Evolutionary conservation across 2,113 vertebrate species (phyloP).

Genomic region (Brachypodius melanocephalos): DNA sequence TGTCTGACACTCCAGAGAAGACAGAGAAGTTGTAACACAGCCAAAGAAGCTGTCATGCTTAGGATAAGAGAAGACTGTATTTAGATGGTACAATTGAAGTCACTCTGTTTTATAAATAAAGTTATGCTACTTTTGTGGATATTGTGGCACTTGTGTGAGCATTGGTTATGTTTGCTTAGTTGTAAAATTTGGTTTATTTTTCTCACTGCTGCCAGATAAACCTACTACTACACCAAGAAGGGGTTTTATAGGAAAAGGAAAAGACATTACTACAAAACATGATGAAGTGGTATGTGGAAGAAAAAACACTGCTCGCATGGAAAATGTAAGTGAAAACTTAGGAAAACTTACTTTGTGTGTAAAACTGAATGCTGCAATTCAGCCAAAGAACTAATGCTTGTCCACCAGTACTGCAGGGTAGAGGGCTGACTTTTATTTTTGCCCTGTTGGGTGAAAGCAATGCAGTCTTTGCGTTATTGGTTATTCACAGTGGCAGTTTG

Average conservation of each 20-base stretch:
- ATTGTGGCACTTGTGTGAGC: neutral
- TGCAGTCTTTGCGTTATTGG: neutral
- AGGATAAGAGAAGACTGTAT: neutral
- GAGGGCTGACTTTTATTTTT: neutral
- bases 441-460: neutral
- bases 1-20: neutral
- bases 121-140: neutral
- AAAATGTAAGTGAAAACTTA: constrained; percentile 82
- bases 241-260: constrained; percentile 92
- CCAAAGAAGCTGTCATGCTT: neutral
- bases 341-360: neutral
- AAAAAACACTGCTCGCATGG: constrained; percentile 97
- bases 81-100: neutral
- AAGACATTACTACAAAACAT: constrained; percentile 97
- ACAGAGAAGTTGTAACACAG: neutral
- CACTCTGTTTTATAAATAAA: neutral
- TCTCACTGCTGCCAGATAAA: constrained; percentile 78
- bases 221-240: constrained; percentile 86
- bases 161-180: neutral
- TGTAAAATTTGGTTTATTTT: constrained; percentile 5
- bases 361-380: neutral
- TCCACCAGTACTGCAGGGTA: neutral
- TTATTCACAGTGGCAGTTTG: neutral
- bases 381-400: neutral
- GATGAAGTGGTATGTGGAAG: constrained; percentile 92